Conservation (phyloP, 1,140 invertebrate genomes). For the Drosophila repletoides region DNA sequence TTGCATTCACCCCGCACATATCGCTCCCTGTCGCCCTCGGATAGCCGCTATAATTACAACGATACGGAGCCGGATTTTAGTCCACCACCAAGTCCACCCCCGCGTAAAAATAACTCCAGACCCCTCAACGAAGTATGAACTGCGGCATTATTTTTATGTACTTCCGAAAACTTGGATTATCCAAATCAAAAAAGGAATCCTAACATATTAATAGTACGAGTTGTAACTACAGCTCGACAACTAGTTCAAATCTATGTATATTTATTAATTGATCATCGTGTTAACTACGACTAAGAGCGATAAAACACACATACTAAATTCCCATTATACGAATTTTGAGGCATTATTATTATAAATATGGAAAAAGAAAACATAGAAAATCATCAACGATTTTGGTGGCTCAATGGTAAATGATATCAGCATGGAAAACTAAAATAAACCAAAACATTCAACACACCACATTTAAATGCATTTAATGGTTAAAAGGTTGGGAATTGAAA, state of each 20-base stretch:
- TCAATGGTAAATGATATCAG: constrained; percentile 49
- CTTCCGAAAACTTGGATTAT: constrained; percentile 3
- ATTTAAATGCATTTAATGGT: no score
- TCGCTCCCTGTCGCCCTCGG: constrained; percentile 75
- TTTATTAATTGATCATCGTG: constrained; percentile 72
- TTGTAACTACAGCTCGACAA: constrained; percentile 65
- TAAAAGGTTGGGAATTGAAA: no score
- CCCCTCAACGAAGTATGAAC: constrained; percentile 61
- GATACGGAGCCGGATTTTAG: constrained; percentile 82
- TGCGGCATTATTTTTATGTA: constrained; percentile 25
- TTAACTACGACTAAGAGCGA: constrained; percentile 31
- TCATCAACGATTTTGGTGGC: constrained; percentile 29
- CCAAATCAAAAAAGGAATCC: constrained; percentile 24
- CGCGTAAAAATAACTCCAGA: constrained; percentile 47
- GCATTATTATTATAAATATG: constrained; percentile 22
- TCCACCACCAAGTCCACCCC: constrained; percentile 68
- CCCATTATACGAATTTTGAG: constrained; percentile 25
- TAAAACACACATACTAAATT: constrained; percentile 13
- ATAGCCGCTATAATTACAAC: constrained; percentile 79
- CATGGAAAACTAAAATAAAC: constrained; percentile 56
- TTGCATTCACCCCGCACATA: constrained; percentile 73
- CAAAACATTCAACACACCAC: constrained; percentile 13
- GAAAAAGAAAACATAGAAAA: no score
- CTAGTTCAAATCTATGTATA: constrained; percentile 76
- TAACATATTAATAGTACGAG: constrained; percentile 39